Percentiles rank a stretch among this genome's conserved stretches.
Conservation (phyloP, 2,797 vertebrate genomes). For the Helostoma temminkii region DNA sequence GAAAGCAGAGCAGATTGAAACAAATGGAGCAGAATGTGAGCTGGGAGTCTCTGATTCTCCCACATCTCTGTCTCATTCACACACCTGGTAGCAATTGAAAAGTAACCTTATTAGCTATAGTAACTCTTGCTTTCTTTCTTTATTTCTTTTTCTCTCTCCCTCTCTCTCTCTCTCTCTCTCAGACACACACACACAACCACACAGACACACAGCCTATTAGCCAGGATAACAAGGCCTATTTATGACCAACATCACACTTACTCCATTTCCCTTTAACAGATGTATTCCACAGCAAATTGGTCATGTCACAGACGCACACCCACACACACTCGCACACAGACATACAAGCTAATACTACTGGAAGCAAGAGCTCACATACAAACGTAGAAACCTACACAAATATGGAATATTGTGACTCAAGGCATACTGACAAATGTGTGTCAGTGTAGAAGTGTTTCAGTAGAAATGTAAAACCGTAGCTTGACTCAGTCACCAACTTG, state of each 20-base stretch:
- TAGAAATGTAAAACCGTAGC: not conserved
- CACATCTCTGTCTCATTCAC: slow-evolving; percentile 52
- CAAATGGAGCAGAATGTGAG: slow-evolving; percentile 58
- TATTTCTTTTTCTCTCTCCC: too few relatives aligned
- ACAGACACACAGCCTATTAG: slow-evolving; percentile 34
- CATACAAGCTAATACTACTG: slow-evolving; percentile 12
- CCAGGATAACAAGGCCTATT: slow-evolving; percentile 60
- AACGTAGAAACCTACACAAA: slow-evolving; percentile 3
- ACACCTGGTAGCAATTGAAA: slow-evolving; percentile 76
- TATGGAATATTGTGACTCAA: slow-evolving; percentile 4
- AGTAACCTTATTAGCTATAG: slow-evolving; percentile 66
- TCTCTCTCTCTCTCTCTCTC: slow-evolving; percentile 12
- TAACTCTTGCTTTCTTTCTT: slow-evolving; percentile 32
- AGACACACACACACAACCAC: not conserved
- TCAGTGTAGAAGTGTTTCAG: not conserved
- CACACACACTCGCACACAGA: not conserved
- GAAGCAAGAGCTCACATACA: slow-evolving; percentile 5
- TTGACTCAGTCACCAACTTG: not conserved
- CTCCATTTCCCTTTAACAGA: slow-evolving; percentile 56
- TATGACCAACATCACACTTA: slow-evolving; percentile 63
- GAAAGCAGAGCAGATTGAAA: slow-evolving; percentile 52
- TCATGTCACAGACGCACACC: slow-evolving; percentile 48
- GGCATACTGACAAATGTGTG: not conserved
- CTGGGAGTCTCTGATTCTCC: slow-evolving; percentile 58
- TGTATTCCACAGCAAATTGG: slow-evolving; percentile 58